Evolutionary conservation across 2,888 invertebrate genomes (phyloP).

Genomic region (Drosophila ezoana): DNA sequence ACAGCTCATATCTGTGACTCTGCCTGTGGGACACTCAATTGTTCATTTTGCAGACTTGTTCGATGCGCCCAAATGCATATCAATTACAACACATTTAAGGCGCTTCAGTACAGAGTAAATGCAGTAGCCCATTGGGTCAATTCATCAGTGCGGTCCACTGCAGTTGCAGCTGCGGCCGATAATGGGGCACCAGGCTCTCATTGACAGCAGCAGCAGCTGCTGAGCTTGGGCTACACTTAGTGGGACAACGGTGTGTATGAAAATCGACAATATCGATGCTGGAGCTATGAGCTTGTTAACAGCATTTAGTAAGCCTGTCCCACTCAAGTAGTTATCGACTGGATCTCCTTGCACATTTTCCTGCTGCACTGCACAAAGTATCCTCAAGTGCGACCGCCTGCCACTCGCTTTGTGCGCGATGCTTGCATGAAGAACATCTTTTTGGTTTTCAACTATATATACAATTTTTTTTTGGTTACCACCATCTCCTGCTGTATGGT

Average conservation of each 20-base stretch:
- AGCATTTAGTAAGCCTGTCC: conserved; percentile 12
- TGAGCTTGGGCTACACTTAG: conserved; percentile 20
- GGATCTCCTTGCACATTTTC: conserved; percentile 3
- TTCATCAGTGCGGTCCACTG: conserved; percentile 43
- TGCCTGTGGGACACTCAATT: conserved; percentile 27
- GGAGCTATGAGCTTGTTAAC: conserved; percentile 28
- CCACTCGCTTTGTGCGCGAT: conserved; percentile 26
- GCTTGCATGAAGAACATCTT: conserved; percentile 30
- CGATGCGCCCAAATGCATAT: conserved; percentile 69
- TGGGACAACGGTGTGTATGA: conserved; percentile 39
- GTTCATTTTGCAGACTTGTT: conserved; percentile 41
- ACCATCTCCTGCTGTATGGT: conserved; percentile 5
- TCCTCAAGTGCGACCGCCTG: conserved; percentile 22
- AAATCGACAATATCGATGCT: conserved; percentile 20
- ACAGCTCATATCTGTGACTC: conserved; percentile 9
- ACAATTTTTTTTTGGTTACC: conserved; percentile 9
- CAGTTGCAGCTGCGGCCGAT: conserved; percentile 43
- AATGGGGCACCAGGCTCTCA: conserved; percentile 45
- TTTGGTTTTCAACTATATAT: conserved; percentile 15
- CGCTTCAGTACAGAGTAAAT: conserved; percentile 20
- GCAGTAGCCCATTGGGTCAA: conserved; percentile 47
- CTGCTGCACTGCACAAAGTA: conserved; percentile 30
- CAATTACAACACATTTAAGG: conserved; percentile 76
- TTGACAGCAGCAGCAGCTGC: conserved; percentile 50
- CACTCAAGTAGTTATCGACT: conserved; percentile 11